Conservation (phyloP, 2,888 invertebrate genomes). For the Lasioglossum calceatum region DNA sequence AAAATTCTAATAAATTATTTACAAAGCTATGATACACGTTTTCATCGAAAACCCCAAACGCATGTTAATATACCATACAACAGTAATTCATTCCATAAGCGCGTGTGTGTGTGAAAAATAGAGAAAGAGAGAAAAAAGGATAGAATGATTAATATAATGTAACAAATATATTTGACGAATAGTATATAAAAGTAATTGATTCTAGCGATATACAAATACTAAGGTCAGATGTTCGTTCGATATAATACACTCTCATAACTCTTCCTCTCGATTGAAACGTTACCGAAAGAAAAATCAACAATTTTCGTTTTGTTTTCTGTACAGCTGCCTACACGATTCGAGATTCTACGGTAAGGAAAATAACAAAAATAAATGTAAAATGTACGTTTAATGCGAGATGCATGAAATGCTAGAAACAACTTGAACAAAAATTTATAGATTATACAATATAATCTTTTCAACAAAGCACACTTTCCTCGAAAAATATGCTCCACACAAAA, state of each 20-base stretch:
- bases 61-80: slow-evolving; percentile 24
- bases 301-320: slow-evolving; percentile 34
- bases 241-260: slow-evolving; percentile 44
- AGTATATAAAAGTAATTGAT: slow-evolving; percentile 40
- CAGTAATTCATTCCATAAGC: slow-evolving; percentile 38
- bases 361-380: slow-evolving; percentile 6
- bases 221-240: not conserved
- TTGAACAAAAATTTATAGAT: slow-evolving; percentile 45
- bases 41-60: slow-evolving; percentile 50
- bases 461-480: slow-evolving; percentile 16
- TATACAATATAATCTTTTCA: slow-evolving; percentile 42
- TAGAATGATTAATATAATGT: slow-evolving; percentile 22
- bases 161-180: slow-evolving; percentile 35
- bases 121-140: slow-evolving; percentile 14
- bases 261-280: slow-evolving; percentile 15
- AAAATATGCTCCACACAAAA: slow-evolving; percentile 31
- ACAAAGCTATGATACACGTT: slow-evolving; percentile 79
- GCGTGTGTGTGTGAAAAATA: not conserved
- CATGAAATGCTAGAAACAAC: not conserved
- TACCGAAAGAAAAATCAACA: slow-evolving; percentile 29
- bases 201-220: slow-evolving; percentile 32
- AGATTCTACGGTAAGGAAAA: not conserved
- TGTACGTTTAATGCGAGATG: not conserved
- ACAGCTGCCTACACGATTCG: slow-evolving; percentile 27
- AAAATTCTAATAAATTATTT: slow-evolving; percentile 82